A percentile compares a stretch with the other conserved stretches of the same genome.
Conservation (phyloP, 2,113 vertebrate genomes). For the Pao palembangensis region DNA sequence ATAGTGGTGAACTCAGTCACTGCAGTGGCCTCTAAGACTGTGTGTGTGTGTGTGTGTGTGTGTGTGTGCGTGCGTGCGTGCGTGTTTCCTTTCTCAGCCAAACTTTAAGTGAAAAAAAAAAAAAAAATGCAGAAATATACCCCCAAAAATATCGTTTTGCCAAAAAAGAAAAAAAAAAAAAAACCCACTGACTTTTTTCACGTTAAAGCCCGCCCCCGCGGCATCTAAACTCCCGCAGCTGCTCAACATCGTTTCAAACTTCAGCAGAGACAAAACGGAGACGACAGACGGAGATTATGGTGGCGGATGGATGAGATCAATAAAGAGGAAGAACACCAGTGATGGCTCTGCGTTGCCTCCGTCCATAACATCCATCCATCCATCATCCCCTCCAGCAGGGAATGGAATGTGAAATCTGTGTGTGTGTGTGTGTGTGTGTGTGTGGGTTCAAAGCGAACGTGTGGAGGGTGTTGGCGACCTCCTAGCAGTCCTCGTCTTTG, state of each 20-base stretch:
- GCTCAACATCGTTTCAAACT: conserved; percentile 14
- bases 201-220: not conserved
- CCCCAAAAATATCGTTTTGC: conserved; percentile 45
- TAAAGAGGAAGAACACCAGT: conserved; percentile 44
- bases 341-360: conserved; percentile 12
- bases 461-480: conserved; percentile 23
- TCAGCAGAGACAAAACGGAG: conserved; percentile 11
- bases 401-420: conserved; percentile 45
- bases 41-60: conserved; percentile 12
- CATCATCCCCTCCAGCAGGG: conserved; percentile 34
- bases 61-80: conserved; percentile 4
- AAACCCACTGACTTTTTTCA: not conserved
- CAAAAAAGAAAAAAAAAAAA: conserved; percentile 10
- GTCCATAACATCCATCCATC: conserved; percentile 34
- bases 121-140: conserved; percentile 5
- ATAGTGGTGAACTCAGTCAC: conserved; percentile 54
- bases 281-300: conserved; percentile 15
- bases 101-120: conserved; percentile 7
- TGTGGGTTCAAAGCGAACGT: conserved; percentile 35
- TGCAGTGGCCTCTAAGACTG: conserved; percentile 8
- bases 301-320: conserved; percentile 31
- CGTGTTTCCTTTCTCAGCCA: conserved; percentile 13
- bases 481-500: conserved; percentile 82
- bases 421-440: conserved; percentile 18
- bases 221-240: conserved; percentile 21